Evolutionary conservation across 2,888 invertebrate genomes (phyloP), one percentile per base, ranked within the genome.

Genomic region (Chrysopilus asiliformis): DNA sequence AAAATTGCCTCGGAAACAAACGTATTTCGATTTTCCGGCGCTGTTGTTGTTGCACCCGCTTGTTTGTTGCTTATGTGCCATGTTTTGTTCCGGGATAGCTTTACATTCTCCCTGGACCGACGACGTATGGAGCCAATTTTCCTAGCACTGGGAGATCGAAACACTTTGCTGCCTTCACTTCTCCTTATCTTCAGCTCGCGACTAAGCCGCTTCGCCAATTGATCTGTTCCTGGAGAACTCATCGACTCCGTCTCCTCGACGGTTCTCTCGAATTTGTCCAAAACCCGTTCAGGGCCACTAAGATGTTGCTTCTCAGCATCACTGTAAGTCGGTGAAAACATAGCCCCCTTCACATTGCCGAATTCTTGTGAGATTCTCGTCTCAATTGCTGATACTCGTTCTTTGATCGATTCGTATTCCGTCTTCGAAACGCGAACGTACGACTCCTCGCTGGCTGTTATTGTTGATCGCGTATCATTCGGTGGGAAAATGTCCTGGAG

Each of bases 321-420:
- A 16, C 33, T 30, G 7, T 30, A 30, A 19, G 18, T 25, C 13
- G 41, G 32, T 20, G 34, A 34, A 4, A 32, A 34, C 24, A 37
- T 12, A 12, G 32, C 38, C 20, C 16, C 40, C 8, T 29, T 38
- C 6, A 61, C 56, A 30, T 53, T 50, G 5, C 57, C 72, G 43
- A 80, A 74, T 56, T 80, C 79, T 52, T 76, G 69, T 7, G 79
- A 77, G 45, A 82, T 69, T 48, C 75, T 66, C 31, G 70, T 70
- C 56, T 82, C 81, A 38, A 83, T 80, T 4, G 76, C 77, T 1
- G 74, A 74, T 8, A 83, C 78, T 52, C 81, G 66, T 52, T 70
- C 77, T 56, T 81, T 80, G 31, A 84, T 81, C 46, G 77, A 79
- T 56, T 82, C 79, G 48, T 81, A 83, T 57, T 83, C 81, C 39